Base-by-base conservation (phyloP, 2,888 invertebrate species). In the Agrilus cyanescens region DNA sequence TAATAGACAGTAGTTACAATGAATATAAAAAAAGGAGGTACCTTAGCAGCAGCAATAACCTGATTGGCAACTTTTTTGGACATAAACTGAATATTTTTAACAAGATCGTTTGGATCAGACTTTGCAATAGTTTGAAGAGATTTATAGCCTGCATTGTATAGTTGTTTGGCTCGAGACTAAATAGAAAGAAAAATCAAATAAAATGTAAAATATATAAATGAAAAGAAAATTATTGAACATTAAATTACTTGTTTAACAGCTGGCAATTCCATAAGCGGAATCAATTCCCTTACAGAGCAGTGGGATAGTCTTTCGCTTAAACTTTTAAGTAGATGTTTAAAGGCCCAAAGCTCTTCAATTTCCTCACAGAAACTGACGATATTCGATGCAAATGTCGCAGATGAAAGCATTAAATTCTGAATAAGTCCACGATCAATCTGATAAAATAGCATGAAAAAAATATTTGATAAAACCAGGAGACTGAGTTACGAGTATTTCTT, bases 21-120 rank as follows among this genome's bases (percentile, higher is more conserved):
- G 30, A 40, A 43, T 14, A 36, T 30, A 15, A 29, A 37, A 38
- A 10, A 15, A 29, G 35, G 37, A 10, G 7, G 6, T 8, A 87
- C 88, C 76, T 90, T 85, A 0, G 96, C 89, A 20, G 90, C 83
- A 43, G 87, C 82, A 48, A 94, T 76, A 40, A 96, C 82, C 63
- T 88, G 86, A 38, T 70, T 73, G 3, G 91, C 91, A 10, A 80
- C 74, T 54, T 74, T 77, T n/a, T 69, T 63, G 1, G 82, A 75
- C 65, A 93, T 72, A 60, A 85, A 82, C 44, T 82, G 75, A 6
- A 95, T 72, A 34, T 69, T 63, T 12, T 72, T 63, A 2, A 75
- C 68, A 48, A 94, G 69, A 4, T 74, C 71, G 4, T 71, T 70
- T 0, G 78, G 75, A 8, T 78, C 71, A 1, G 86, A 81, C 54